Base-by-base conservation (phyloP, 2,113 vertebrate species). In the Synodontis membranacea region DNA sequence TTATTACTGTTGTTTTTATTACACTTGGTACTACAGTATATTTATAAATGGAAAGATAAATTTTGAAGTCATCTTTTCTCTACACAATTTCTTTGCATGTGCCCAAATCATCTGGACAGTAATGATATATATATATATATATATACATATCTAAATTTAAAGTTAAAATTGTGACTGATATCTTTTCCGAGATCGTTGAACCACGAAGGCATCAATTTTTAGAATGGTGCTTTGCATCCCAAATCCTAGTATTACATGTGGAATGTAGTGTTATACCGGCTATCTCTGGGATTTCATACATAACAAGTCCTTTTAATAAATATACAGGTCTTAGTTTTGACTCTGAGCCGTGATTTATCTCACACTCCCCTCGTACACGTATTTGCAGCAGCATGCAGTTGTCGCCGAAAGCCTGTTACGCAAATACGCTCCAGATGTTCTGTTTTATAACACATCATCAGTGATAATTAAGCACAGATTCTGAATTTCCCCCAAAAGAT, bases 381-480 rank as follows among this genome's bases (percentile, higher is more conserved):
- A 31, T 75, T 75, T 1, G 11, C 83, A 39, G 37, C 31, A 54
- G 21, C 28, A 31, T 52, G 46, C 64, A 74, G 68, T 42, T 74
- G 48, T 74, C 25, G 8, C 48, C 39, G 5, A 50, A 39, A 74
- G 46, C 46, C 62, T n/a, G 15, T 75, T 58, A 31, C 10, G 5
- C 37, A 84, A 79, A 85, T 39, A 19, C 44, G 11, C 50, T 79
- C 58, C 84, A 64, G 42, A 79, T 52, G 76, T 46, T 25, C 15
- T 37, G 64, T 66, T 80, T 86, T 50, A 62, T 64, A 70, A 39
- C n/a, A 84, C 66, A 44, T 21, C 58, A 64, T 64, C 80, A 64
- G n/a, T 31, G 39, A 31, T 83, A 83, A 83, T 68, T 46, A 66
- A 50, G 46, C 28, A 34, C 60, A 66, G 60, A 83, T 66, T 83